Percentiles rank a stretch among this genome's conserved stretches.
These are phyloP conservation scores for Notarius lentiginosus DNA, from an alignment of 2,113 vertebrate genomes.

Conservation along the genomic window DNA sequence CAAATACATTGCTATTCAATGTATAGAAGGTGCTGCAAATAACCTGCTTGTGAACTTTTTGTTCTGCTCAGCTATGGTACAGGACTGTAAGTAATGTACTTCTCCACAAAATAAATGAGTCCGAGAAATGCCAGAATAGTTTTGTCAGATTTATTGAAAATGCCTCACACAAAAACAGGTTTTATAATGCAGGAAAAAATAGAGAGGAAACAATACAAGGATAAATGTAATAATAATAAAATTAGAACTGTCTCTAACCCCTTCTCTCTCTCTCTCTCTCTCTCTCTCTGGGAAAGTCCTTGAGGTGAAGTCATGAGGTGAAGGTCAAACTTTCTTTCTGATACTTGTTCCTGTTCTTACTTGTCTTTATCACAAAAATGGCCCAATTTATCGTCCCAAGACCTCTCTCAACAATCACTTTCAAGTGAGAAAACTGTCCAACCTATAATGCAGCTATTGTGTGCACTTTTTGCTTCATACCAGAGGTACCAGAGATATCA, in stretches of 20 bases:
- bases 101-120: neutral
- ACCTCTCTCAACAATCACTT: neutral
- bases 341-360: neutral
- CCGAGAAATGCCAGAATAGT: neutral
- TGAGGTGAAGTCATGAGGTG: neutral
- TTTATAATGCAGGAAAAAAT: neutral
- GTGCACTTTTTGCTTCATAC: neutral
- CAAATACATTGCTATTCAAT: neutral
- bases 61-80: neutral
- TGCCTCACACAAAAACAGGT: neutral
- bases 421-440: neutral
- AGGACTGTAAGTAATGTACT: neutral
- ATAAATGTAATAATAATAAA: neutral
- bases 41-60: neutral
- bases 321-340: slow-evolving; percentile 6
- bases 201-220: neutral
- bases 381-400: neutral
- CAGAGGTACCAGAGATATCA: neutral
- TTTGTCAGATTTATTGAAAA: neutral
- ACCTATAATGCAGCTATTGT: neutral
- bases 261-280: no score
- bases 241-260: neutral
- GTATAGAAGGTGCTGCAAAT: neutral
- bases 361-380: neutral
- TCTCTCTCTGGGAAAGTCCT: neutral